Evolutionary conservation across 2,888 invertebrate genomes (phyloP), one percentile per base, ranked within the genome.

Genomic region (Amphipoea lucens): DNA sequence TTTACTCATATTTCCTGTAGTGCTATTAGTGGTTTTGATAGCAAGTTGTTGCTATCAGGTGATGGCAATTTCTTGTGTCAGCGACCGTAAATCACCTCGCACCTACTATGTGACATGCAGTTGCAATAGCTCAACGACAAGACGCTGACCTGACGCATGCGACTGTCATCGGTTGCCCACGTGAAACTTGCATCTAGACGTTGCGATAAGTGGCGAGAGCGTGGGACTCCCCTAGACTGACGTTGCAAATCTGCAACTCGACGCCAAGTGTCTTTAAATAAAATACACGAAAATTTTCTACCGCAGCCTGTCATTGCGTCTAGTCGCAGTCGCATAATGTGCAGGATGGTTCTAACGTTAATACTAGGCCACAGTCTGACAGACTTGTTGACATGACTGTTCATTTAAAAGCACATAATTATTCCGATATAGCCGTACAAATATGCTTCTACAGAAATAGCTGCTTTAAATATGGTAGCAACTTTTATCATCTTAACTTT

Each of bases 1-100:
- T 91, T 92, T 89, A 85, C 91, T 91, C 91, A 89, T 91, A 92
- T 90, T 91, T 91, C 92, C 91, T 88, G 89, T 85, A 78, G 67
- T 40, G 20, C 42, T 86, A 88, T 90, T 90, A 90, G 76, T 78
- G 71, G 71, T 79, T 42, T 48, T 17, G 42, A 83, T 89, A 23
- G 89, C 67, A 87, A 81, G 51, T 78, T 17, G 62, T 81, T 65
- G 74, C 66, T 84, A 79, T 84, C 63, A 76, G n/a, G 42, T 76
- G 70, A 83, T 78, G 51, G 68, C 4, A 65, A 65, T 40, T 65
- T 23, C 65, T 65, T 65, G 5, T 12, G 23, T 65, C 23, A 65
- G 40, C 23, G 4, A 40, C 1, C 23, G 12, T 23, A 40, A 65
- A 40, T 0, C 2, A 65, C 36, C 9, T 11, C 4, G 20, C 23